phyloP scores from a whole-genome alignment of 2,888 invertebrate genomes.

The Dolomedes plantarius region DNA sequence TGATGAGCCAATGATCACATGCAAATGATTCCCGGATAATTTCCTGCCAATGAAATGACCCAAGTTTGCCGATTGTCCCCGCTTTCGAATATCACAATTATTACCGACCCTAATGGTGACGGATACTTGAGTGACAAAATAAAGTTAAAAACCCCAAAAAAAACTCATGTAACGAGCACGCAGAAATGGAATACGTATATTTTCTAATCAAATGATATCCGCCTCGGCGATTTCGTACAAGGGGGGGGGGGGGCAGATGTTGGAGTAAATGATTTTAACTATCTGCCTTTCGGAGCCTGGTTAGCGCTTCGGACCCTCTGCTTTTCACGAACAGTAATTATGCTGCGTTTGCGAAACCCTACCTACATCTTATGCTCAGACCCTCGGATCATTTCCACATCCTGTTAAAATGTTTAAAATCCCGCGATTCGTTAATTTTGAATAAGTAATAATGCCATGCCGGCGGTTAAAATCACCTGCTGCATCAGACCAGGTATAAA shows the following conservation, averaged over 20 bases:
- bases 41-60: conserved; percentile 5
- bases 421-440: too few relatives aligned
- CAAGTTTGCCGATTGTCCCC: background rate
- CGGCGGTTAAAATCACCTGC: background rate
- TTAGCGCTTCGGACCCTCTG: background rate
- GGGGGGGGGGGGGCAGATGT: background rate
- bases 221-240: background rate
- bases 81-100: background rate
- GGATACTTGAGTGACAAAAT: background rate
- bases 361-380: too few relatives aligned
- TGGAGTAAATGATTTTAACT: background rate
- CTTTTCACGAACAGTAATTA: background rate
- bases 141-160: background rate
- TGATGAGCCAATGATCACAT: conserved; percentile 12
- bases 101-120: background rate
- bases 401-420: background rate
- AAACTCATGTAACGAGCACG: background rate
- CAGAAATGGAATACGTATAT: background rate
- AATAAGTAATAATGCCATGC: background rate
- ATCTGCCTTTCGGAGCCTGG: too few relatives aligned
- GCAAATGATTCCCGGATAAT: background rate
- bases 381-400: background rate
- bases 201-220: background rate
- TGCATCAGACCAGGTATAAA: too few relatives aligned
- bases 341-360: too few relatives aligned